These are phyloP conservation scores for Dynastes hyllus DNA, from an alignment of 2,888 invertebrate genomes.

Conservation along the genomic window DNA sequence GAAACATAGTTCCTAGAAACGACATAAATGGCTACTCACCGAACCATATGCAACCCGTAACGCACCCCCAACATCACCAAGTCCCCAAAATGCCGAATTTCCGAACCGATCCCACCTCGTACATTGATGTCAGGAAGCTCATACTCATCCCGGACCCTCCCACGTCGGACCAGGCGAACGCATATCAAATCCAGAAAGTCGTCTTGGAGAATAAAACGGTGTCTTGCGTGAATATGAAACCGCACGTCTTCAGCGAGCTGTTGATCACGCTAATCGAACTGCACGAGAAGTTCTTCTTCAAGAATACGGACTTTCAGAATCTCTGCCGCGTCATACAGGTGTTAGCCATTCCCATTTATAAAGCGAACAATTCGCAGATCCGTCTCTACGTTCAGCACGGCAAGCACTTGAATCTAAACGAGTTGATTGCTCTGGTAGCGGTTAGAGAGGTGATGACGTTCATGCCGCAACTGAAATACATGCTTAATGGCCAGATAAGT, in stretches of 20 bases:
- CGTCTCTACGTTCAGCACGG: constrained; percentile 84
- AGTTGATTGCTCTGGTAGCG: constrained; percentile 85
- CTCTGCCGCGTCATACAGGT: constrained; percentile 89
- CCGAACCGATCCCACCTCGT: constrained; percentile 28
- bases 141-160: constrained; percentile 71
- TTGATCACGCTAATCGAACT: constrained; percentile 86
- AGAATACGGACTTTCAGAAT: constrained; percentile 81
- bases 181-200: constrained; percentile 84
- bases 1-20: constrained; percentile 44
- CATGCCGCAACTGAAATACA: constrained; percentile 92
- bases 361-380: constrained; percentile 85
- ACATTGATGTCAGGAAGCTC: constrained; percentile 37
- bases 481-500: constrained; percentile 72
- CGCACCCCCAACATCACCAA: constrained; percentile 33
- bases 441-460: constrained; percentile 88
- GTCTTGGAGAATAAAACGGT: constrained; percentile 87
- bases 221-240: constrained; percentile 91
- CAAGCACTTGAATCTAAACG: constrained; percentile 81
- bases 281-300: constrained; percentile 87
- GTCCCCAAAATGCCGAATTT: constrained; percentile 42
- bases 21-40: constrained; percentile 25
- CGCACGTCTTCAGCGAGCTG: constrained; percentile 86
- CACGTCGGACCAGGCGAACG: constrained; percentile 75
- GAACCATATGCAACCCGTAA: constrained; percentile 20
- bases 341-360: constrained; percentile 84